Evolutionary conservation across 2,113 vertebrate genomes (phyloP), one percentile per base, ranked within the genome.

Genomic region (Cryptotis parvus): DNA sequence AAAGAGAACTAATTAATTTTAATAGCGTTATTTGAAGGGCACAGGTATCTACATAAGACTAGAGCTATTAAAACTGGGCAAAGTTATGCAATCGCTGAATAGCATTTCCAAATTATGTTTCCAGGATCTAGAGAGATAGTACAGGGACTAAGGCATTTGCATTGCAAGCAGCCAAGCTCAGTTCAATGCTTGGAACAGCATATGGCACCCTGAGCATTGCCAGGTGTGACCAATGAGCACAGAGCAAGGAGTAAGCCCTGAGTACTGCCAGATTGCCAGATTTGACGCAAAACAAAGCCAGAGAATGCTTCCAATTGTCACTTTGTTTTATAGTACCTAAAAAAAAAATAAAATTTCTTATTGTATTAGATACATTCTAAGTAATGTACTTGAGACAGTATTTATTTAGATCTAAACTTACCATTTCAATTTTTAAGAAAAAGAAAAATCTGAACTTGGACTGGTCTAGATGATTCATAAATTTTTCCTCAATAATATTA

Each of bases 401-500:
- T 7, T 94, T 77, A 63, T 58, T 87, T 35, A 87, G 29, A 76
- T 78, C 82, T 74, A 92, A 91, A 94, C 33, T 89, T n/a, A 24
- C 66, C 5, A 52, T 43, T 91, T 91, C 35, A 22, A 79, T 43
- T 14, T 65, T 31, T 24, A 15, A 24, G 26, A 65, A 83, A 86
- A 91, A 92, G 58, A 70, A 76, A 87, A 74, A 33, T 7, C 69
- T 11, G 29, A 95, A 37, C 26, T 58, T 58, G 55, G 22, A 58
- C 63, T 90, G 11, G 31, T 66, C 24, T 70, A 87, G 1, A 41
- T 86, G 78, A 79, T 49, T 68, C 39, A 55, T 81, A 70, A 73
- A 9, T 73, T 93, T 79, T 90, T 83, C 49, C 93, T 84, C 58
- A 74, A 58, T 79, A 77, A 93, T 86, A 55, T 83, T 73, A 88